These are phyloP conservation scores for Camponotus fellah DNA, from an alignment of 2,888 invertebrate genomes.

Conservation along the genomic window DNA sequence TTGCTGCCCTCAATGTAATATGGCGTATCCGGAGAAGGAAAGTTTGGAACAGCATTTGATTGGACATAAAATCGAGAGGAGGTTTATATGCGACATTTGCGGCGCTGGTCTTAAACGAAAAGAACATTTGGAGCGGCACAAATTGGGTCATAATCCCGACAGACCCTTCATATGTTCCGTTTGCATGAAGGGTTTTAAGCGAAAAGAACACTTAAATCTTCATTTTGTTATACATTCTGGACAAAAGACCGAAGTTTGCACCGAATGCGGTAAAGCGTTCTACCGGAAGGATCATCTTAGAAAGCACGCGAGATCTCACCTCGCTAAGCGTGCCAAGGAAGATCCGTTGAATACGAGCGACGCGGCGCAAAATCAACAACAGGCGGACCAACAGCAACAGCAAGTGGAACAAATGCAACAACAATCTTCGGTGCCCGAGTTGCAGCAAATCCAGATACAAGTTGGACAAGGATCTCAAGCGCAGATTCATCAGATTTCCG, in stretches of 20 bases:
- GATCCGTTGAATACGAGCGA: conserved; percentile 85
- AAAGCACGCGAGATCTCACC: conserved; percentile 93
- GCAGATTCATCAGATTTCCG: conserved; percentile 84
- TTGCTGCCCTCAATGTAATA: conserved; percentile 94
- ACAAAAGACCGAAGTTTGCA: conserved; percentile 93
- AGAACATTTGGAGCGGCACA: conserved; percentile 93
- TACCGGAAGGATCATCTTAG: conserved; percentile 93
- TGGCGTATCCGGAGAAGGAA: conserved; percentile 94
- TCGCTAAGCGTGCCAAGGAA: conserved; percentile 92
- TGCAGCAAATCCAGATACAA: conserved; percentile 79
- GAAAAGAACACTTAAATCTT: conserved; percentile 93
- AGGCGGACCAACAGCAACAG: conserved; percentile 81
- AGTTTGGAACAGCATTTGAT: conserved; percentile 92
- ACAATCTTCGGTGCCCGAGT: conserved; percentile 71
- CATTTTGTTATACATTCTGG: conserved; percentile 95
- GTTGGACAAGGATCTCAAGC: conserved; percentile 85
- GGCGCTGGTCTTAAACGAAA: conserved; percentile 93
- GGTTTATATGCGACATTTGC: conserved; percentile 93
- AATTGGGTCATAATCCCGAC: conserved; percentile 93
- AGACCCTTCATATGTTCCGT: conserved; percentile 93
- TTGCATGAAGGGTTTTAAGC: conserved; percentile 93
- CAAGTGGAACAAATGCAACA: conserved; percentile 77
- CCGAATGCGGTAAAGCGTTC: conserved; percentile 92
- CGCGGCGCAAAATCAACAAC: conserved; percentile 84
- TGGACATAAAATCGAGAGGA: conserved; percentile 93